phyloP scores from a whole-genome alignment of 2,113 vertebrate genomes.

The Egretta garzetta region DNA sequence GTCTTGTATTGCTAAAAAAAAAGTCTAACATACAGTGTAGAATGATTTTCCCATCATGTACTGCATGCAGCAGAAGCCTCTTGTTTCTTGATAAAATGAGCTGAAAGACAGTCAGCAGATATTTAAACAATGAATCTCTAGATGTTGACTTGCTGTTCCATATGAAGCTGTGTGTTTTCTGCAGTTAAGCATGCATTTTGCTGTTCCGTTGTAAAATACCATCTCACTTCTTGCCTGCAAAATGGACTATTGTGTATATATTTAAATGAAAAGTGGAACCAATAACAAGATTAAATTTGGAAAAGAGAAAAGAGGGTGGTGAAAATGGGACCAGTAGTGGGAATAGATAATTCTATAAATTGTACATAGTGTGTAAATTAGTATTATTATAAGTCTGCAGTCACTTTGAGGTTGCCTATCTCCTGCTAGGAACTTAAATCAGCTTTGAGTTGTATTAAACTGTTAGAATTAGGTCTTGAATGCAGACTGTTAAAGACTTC shows the following conservation, averaged over 20 bases:
- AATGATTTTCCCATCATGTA: constrained; percentile 76
- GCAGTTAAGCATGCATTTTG: constrained; percentile 86
- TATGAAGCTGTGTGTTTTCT: constrained; percentile 79
- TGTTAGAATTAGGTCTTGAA: constrained; percentile 78
- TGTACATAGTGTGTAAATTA: constrained; percentile 86
- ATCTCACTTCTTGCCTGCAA: constrained; percentile 80
- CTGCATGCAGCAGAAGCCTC: constrained; percentile 86
- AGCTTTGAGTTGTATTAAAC: constrained; percentile 75
- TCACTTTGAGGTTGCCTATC: constrained; percentile 73
- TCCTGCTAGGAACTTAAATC: constrained; percentile 77
- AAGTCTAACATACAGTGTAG: constrained; percentile 73
- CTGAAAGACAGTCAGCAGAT: constrained; percentile 82
- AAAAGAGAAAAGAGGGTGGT: constrained; percentile 35
- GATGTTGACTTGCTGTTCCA: constrained; percentile 76
- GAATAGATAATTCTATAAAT: constrained; percentile 66
- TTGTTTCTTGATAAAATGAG: constrained; percentile 84
- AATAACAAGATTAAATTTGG: constrained; percentile 49
- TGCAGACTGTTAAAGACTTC: constrained; percentile 77
- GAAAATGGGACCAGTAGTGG: constrained; percentile 54
- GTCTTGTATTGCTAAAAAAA: constrained; percentile 80
- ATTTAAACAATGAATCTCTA: constrained; percentile 69
- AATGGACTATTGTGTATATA: constrained; percentile 80
- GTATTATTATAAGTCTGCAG: constrained; percentile 75
- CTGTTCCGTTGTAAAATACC: constrained; percentile 82
- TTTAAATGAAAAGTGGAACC: constrained; percentile 64